These are phyloP conservation scores for Enteromius trimaculatus DNA, from an alignment of 2,797 vertebrate species.

Conservation along the genomic window DNA sequence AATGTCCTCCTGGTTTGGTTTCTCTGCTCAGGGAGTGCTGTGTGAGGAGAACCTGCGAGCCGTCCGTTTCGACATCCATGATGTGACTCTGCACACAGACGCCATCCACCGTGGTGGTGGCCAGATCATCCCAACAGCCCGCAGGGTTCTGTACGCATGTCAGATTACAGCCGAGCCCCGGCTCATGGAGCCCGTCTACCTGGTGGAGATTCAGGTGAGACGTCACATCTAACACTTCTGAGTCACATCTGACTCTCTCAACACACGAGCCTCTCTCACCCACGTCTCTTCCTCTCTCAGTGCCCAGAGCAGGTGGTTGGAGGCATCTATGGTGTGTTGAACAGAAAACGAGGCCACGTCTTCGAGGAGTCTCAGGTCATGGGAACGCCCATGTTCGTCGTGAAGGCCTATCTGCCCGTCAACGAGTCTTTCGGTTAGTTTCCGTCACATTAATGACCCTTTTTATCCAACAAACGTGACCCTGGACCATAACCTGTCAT, in stretches of 20 bases:
- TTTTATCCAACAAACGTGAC: neutral
- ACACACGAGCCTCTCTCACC: neutral
- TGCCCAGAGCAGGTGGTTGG: conserved; percentile 88
- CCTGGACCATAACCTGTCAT: too few species aligned
- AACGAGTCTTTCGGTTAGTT: conserved; percentile 92
- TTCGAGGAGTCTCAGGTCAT: conserved; percentile 87
- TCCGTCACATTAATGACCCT: neutral
- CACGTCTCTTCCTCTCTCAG: conserved; percentile 61
- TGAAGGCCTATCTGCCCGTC: conserved; percentile 93
- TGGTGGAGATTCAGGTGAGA: conserved; percentile 93
- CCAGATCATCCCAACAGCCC: conserved; percentile 88
- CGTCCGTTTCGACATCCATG: conserved; percentile 88
- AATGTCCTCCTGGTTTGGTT: neutral
- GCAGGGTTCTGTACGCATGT: conserved; percentile 83
- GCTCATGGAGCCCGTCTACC: conserved; percentile 88
- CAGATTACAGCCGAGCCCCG: conserved; percentile 83
- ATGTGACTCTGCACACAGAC: conserved; percentile 86
- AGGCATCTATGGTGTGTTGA: conserved; percentile 93
- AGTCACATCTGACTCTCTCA: rapidly evolving
- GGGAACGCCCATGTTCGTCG: conserved; percentile 90
- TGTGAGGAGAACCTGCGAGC: conserved; percentile 96
- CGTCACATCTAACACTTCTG: conserved; percentile 67
- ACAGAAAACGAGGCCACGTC: conserved; percentile 90
- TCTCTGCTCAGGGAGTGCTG: conserved; percentile 83
- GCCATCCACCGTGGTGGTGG: conserved; percentile 86